phyloP scores from a whole-genome alignment of 2,113 vertebrate species.

The mouse (Mus musculus) region DNA sequence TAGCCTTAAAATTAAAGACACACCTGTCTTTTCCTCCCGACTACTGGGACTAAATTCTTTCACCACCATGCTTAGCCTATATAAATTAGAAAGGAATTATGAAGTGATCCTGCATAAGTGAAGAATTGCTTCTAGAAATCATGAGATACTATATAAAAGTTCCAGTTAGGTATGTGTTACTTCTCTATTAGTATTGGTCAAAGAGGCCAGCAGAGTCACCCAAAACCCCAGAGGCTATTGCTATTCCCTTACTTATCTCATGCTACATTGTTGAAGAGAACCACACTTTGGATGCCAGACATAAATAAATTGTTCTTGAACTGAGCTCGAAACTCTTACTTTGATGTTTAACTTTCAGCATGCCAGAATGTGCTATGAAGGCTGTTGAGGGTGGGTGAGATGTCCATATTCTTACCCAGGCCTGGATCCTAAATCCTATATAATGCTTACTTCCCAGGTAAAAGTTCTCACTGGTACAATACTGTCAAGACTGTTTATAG shows the following conservation, averaged over 20 bases:
- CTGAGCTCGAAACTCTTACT: background rate
- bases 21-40: background rate
- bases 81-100: background rate
- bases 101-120: background rate
- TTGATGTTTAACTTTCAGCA: background rate
- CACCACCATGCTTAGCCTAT: background rate
- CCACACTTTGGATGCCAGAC: background rate
- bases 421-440: background rate
- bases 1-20: background rate
- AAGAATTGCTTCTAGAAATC: background rate
- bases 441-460: background rate
- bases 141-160: background rate
- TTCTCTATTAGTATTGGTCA: background rate
- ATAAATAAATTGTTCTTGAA: background rate
- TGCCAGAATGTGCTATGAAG: background rate
- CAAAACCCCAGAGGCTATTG: background rate
- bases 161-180: background rate
- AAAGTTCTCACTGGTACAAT: background rate
- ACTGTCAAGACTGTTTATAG: background rate
- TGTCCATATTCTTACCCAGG: background rate
- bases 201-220: background rate
- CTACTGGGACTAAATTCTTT: background rate
- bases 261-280: background rate
- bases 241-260: background rate
- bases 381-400: background rate